Conservation (phyloP, 2,888 invertebrate genomes). For the Euplexia lucipara region DNA sequence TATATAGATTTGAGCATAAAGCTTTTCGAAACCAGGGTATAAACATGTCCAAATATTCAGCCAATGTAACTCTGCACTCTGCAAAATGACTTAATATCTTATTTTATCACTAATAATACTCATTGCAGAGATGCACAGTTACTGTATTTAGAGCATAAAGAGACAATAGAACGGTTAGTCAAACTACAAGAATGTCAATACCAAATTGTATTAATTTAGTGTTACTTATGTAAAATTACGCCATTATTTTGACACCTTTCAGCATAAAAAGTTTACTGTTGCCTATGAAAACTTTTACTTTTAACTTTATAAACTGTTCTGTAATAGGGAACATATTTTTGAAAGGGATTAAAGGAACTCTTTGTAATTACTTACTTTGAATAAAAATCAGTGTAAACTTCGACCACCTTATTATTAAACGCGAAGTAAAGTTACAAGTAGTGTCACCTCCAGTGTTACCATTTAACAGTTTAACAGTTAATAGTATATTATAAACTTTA, state of each 20-base stretch:
- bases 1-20: neutral
- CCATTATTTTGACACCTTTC: neutral
- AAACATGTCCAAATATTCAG: neutral
- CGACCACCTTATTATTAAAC: no score
- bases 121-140: slow-evolving; percentile 44
- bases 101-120: slow-evolving; percentile 52
- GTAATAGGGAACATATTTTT: no score
- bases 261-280: neutral
- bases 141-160: slow-evolving; percentile 18
- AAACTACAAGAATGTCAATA: neutral
- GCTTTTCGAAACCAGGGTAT: slow-evolving; percentile 8
- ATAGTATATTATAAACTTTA: no score
- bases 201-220: neutral
- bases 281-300: no score
- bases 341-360: neutral
- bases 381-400: no score
- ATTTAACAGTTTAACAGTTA: no score
- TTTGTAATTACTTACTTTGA: neutral
- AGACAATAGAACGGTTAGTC: neutral
- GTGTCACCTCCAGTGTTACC: no score
- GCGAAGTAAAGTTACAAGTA: no score
- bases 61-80: slow-evolving; percentile 34
- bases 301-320: no score
- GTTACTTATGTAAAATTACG: neutral
- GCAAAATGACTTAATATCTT: slow-evolving; percentile 44